Conservation (phyloP, 2,113 vertebrate genomes). For the Sinocyclocheilus grahami region DNA sequence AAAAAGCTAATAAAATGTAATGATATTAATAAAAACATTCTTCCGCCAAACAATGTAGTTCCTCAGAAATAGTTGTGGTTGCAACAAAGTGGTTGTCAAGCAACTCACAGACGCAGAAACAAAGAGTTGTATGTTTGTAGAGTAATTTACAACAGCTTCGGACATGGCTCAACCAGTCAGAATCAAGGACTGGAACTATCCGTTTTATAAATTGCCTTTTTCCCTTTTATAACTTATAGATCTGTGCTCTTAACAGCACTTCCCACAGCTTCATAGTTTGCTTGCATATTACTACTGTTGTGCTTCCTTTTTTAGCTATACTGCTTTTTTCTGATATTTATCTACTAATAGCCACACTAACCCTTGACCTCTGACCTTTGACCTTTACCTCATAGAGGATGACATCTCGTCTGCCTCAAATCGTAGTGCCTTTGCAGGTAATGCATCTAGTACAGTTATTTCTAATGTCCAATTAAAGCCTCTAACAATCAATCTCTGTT, state of each 20-base stretch:
- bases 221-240: background rate
- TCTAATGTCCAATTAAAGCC: background rate
- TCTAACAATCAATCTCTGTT: background rate
- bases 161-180: too few species aligned
- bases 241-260: background rate
- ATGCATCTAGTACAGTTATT: conserved; percentile 53
- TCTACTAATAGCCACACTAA: conserved; percentile 64
- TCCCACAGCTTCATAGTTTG: background rate
- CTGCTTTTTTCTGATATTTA: conserved; percentile 40
- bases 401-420: conserved; percentile 72
- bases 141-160: too few species aligned
- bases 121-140: too few species aligned
- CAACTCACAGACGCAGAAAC: too few species aligned
- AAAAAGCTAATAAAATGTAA: too few species aligned
- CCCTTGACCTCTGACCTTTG: conserved; percentile 66
- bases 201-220: background rate
- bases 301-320: background rate
- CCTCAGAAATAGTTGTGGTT: too few species aligned
- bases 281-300: background rate
- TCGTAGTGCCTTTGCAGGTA: conserved; percentile 78
- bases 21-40: too few species aligned
- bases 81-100: too few species aligned
- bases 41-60: too few species aligned
- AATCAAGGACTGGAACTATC: too few species aligned
- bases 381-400: conserved; percentile 76